Evolutionary conservation across 2,888 invertebrate species (phyloP), one percentile per base, ranked within the genome.

Genomic region (Apamea sordens): DNA sequence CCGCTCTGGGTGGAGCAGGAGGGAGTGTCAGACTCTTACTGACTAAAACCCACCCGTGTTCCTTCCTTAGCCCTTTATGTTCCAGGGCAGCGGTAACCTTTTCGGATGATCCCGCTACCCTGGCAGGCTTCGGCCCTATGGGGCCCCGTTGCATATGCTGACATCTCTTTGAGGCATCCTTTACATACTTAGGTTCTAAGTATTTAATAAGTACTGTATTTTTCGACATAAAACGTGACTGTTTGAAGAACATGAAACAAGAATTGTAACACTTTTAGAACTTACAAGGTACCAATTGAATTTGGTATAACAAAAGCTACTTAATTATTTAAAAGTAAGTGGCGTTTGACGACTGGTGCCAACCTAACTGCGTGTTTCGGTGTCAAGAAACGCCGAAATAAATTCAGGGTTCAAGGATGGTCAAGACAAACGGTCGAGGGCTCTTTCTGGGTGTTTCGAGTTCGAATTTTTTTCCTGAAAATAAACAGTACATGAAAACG

Each of bases 361-460:
- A 21, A 32, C 41, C 5, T 21, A 5, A 15, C 11, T 28, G 24
- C 36, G 36, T 28, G 61, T 15, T 53, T 53, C 2, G 56, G 24
- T 36, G 47, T 36, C 28, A 59, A 79, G 50, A 73, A 44, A 73
- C 21, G 11, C 13, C 0, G 24, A 15, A 71, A 70, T 0, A 44
- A 73, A 24, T 6, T 47, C 21, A 15, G 28, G 53, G 75, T 64
- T 82, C 79, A 82, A 82, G 56, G 82, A 11, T 24, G 56, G 64
- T 36, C 79, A 74, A 74, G 21, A 28, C 13, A 41, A 28, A 6
- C 3, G 28, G 81, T 44, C 63, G 56, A 81, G 32, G 61, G n/a
- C 11, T n/a, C 1, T 32, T 61, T 18, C 15, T 3, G 4, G 13
- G 18, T 36, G 24, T 11, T 50, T 41, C 13, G 53, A 41, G 18